These are phyloP conservation scores for Fregata magnificens DNA, from an alignment of 2,113 vertebrate genomes.

Conservation along the genomic window DNA sequence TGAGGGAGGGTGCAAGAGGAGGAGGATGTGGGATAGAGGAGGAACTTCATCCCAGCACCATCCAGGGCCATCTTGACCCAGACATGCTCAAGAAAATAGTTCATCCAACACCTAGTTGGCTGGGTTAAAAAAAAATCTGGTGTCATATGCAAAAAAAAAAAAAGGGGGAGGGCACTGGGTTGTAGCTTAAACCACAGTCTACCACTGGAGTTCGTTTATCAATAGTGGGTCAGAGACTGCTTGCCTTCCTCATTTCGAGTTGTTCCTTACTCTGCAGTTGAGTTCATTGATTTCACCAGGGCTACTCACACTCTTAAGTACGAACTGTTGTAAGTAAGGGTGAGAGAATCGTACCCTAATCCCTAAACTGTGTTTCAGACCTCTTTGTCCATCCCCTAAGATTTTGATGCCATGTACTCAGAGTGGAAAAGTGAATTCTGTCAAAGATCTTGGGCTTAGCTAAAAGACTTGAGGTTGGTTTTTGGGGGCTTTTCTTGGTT, in stretches of 20 bases:
- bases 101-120: not conserved
- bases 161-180: not conserved
- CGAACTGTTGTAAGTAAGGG: not conserved
- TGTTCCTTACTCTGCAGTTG: not conserved
- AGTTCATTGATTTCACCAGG: not conserved
- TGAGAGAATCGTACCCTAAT: not conserved
- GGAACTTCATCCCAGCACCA: not conserved
- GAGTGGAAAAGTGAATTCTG: not conserved
- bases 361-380: not conserved
- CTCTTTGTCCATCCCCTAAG: not conserved
- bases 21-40: not conserved
- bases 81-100: not conserved
- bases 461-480: not conserved
- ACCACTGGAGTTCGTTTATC: accelerated
- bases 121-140: not conserved
- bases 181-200: not conserved
- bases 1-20: not conserved
- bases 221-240: not conserved
- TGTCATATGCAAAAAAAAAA: not conserved
- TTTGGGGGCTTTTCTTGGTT: not conserved
- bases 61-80: not conserved
- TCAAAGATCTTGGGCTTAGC: not conserved
- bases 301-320: not conserved
- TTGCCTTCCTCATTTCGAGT: not conserved
- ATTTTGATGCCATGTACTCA: not conserved